phyloP scores from a whole-genome alignment of 2,797 vertebrate species.

The Fringilla coelebs region DNA sequence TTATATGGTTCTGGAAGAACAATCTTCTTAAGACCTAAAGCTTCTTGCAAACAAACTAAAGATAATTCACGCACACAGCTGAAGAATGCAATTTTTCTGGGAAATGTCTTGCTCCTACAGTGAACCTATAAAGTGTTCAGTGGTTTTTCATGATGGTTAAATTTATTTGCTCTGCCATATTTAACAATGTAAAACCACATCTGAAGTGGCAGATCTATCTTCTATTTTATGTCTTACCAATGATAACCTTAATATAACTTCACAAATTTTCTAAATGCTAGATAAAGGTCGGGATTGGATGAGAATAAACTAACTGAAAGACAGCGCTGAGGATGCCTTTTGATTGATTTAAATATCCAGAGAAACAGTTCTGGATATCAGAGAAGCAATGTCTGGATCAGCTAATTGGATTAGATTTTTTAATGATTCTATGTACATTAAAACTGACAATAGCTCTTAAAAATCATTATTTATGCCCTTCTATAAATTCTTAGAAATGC shows the following conservation, averaged over 20 bases:
- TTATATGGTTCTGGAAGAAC: neutral
- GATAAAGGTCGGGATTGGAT: neutral
- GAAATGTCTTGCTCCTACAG: neutral
- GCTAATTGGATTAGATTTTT: constrained; percentile 3
- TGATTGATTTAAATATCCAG: neutral
- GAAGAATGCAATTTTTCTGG: neutral
- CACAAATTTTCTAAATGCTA: neutral
- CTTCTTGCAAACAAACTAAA: neutral
- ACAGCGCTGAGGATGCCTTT: neutral
- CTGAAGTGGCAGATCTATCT: neutral
- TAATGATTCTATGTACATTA: neutral
- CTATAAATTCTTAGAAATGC: neutral
- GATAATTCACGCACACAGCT: neutral
- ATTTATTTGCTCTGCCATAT: neutral
- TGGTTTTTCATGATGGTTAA: neutral
- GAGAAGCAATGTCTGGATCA: neutral
- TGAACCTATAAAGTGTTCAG: neutral
- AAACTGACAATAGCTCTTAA: constrained; percentile 17
- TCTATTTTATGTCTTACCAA: neutral
- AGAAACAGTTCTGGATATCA: neutral
- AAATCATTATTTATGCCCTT: neutral
- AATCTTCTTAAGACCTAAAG: neutral
- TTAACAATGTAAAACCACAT: neutral
- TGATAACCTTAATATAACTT: neutral
- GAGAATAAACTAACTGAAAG: neutral